phyloP scores from a whole-genome alignment of 2,888 invertebrate genomes.

The Leptinotarsa peninsularis region DNA sequence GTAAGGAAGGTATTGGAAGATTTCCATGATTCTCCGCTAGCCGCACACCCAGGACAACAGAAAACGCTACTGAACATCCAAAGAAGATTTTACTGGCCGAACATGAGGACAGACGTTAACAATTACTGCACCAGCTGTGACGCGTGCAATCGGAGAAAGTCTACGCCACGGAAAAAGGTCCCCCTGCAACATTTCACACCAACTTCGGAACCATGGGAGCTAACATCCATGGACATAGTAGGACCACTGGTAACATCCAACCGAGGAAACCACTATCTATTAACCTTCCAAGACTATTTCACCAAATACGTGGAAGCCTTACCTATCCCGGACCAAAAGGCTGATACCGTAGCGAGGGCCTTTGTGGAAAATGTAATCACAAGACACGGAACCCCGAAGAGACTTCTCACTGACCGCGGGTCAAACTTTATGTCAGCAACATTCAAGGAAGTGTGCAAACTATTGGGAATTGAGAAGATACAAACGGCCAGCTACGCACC shows the following conservation, averaged over 20 bases:
- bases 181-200: slow-evolving; percentile 47
- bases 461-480: slow-evolving; percentile 48
- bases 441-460: slow-evolving; percentile 49
- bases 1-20: slow-evolving; percentile 25
- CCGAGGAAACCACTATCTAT: slow-evolving; percentile 51
- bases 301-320: slow-evolving; percentile 53
- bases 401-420: slow-evolving; percentile 54
- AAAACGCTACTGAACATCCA: slow-evolving; percentile 49
- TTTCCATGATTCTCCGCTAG: slow-evolving; percentile 46
- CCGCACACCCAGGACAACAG: slow-evolving; percentile 54
- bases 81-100: slow-evolving; percentile 50
- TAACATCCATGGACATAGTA: slow-evolving; percentile 52
- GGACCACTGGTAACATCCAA: slow-evolving; percentile 49
- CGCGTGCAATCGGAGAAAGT: slow-evolving; percentile 51
- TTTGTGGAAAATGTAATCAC: slow-evolving; percentile 51
- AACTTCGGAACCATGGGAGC: slow-evolving; percentile 44
- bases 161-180: slow-evolving; percentile 41
- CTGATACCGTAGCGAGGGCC: slow-evolving; percentile 49
- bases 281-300: slow-evolving; percentile 53
- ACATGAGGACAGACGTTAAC: slow-evolving; percentile 47
- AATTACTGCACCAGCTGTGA: slow-evolving; percentile 48
- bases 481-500: slow-evolving; percentile 55
- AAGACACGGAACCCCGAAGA: slow-evolving; percentile 50
- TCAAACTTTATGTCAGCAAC: slow-evolving; percentile 51
- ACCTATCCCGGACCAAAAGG: slow-evolving; percentile 50